Evolutionary conservation across 2,797 vertebrate genomes (phyloP).

Genomic region (Karalla daura): DNA sequence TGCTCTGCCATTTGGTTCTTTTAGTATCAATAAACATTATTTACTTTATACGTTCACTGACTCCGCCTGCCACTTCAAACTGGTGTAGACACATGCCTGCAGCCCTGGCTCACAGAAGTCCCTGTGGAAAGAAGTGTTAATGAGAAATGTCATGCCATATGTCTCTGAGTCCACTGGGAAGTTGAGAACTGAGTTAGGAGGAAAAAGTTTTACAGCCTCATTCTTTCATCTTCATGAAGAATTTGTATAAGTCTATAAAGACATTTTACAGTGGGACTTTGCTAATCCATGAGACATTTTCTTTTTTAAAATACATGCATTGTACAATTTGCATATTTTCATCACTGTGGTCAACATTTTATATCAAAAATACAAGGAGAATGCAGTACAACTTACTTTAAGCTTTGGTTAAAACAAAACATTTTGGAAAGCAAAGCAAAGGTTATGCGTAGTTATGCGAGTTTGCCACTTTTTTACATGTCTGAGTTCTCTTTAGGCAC

Average conservation of each 20-base stretch:
- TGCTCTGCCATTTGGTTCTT: slow-evolving; percentile 31
- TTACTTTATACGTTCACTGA: slow-evolving; percentile 25
- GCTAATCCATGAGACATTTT: background rate
- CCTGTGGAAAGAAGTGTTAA: slow-evolving; percentile 49
- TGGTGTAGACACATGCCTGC: slow-evolving; percentile 18
- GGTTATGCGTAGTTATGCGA: too few species aligned
- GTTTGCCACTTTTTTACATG: too few species aligned
- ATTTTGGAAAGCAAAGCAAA: too few species aligned
- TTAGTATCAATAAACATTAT: slow-evolving; percentile 40
- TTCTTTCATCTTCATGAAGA: slow-evolving; percentile 54
- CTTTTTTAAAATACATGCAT: background rate
- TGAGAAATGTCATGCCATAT: slow-evolving; percentile 58
- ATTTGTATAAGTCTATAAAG: slow-evolving; percentile 43
- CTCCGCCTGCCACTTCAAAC: slow-evolving; percentile 9
- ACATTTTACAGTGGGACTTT: slow-evolving; percentile 11
- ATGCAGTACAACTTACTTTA: too few species aligned
- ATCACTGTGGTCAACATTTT: too few species aligned
- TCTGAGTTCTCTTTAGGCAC: too few species aligned
- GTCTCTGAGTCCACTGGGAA: slow-evolving; percentile 55
- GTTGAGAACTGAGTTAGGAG: slow-evolving; percentile 46
- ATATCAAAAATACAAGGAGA: background rate
- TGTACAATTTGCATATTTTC: background rate
- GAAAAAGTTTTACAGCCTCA: slow-evolving; percentile 50
- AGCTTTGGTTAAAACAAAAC: too few species aligned
- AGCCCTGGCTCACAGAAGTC: slow-evolving; percentile 11